Base-by-base conservation (phyloP, 2,113 vertebrate species). In the Corydoras sp. region DNA sequence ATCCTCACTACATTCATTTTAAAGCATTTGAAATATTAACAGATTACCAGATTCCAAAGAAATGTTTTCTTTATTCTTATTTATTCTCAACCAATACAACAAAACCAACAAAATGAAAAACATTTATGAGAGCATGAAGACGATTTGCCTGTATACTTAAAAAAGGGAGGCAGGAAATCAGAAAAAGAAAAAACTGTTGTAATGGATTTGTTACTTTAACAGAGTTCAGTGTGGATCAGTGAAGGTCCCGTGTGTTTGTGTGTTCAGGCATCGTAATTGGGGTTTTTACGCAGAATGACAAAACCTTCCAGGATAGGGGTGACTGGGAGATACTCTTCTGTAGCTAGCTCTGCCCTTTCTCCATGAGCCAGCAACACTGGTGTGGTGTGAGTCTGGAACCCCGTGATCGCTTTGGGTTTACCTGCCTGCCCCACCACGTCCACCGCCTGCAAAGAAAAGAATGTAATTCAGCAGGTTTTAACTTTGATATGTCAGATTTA, bases 301-400 rank as follows among this genome's bases (percentile, higher is more conserved):
- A 99, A 99, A 66, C 96, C 97, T 82, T 98, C 96, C 69, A 99
- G 85, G 76, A 99, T 98, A 75, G 96, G 94, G 0, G 97, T 98
- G 83, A 98, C 95, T 0, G 96, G 97, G 78, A 97, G 75, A 0
- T 95, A 96, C 82, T 98, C 95, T 79, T 99, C 97, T 0, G 97
- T 99, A 71, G 97, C 97, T 83, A 99, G 88, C 81, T 99, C 97
- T 1, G 95, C 97, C 73, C 97, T 84, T 74, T 99, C 96, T 0
- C 97, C 97, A 0, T 99, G 97, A 0, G 97, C 97, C 87, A 99
- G 80, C 83, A 99, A 77, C 82, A 99, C 97, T 0, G 97, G 97
- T 0, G 97, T 99, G 13, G 97, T 99, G 84, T 99, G 97, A n/a
- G 97, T 99, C 91, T 99, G 97, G 86, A 99, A 99, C 35, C 97